Evolutionary conservation across 2,113 vertebrate species (phyloP).

Genomic region (Pampusana beccarii): DNA sequence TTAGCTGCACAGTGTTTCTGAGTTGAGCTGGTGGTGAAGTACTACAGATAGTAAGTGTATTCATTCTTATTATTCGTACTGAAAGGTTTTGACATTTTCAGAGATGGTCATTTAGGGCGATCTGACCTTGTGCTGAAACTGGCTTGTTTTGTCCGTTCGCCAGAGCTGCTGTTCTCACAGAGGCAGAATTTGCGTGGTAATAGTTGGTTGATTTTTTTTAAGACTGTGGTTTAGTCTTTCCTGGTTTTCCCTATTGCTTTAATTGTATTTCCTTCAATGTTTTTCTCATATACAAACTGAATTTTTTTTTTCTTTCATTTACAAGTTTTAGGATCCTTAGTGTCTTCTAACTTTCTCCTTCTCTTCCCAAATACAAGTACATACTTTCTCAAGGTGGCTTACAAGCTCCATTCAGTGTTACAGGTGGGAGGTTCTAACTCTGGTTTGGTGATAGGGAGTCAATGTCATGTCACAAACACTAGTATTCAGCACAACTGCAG

Average conservation of each 20-base stretch:
- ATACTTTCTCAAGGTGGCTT: not conserved
- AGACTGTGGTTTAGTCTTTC: not conserved
- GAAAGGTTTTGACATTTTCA: not conserved
- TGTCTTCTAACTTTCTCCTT: not conserved
- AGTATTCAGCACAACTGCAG: not conserved
- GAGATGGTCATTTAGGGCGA: not conserved
- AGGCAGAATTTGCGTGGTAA: not conserved
- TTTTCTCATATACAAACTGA: not conserved
- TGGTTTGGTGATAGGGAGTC: not conserved
- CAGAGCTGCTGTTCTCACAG: not conserved
- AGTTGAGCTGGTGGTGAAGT: not conserved
- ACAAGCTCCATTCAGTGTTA: not conserved
- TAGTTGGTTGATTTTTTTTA: not conserved
- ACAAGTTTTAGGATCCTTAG: not conserved
- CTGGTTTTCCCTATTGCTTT: not conserved
- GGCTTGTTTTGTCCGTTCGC: not conserved
- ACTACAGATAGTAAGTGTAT: not conserved
- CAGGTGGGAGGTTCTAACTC: not conserved
- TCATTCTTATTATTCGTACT: not conserved
- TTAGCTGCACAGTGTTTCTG: not conserved
- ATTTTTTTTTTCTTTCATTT: not conserved
- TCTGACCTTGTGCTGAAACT: not conserved
- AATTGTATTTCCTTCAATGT: not conserved
- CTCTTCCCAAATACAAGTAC: not conserved
- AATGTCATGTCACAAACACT: fast-evolving